These are phyloP conservation scores for Bombus ignitus DNA, from an alignment of 1,140 invertebrate species.

Conservation along the genomic window DNA sequence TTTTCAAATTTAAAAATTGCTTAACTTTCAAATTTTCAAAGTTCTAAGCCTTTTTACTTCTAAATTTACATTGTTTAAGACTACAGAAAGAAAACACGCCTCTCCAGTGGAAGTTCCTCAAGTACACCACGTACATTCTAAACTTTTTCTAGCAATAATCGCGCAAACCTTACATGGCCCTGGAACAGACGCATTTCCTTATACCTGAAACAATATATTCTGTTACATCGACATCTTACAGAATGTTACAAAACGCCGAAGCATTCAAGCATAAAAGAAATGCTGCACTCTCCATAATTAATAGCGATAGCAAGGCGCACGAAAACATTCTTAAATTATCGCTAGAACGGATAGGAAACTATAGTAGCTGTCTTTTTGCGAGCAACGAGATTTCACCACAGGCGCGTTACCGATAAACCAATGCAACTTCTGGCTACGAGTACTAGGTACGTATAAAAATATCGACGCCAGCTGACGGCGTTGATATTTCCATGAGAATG, in stretches of 20 bases:
- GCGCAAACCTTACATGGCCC: background rate
- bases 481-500: background rate
- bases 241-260: background rate
- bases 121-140: background rate
- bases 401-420: background rate
- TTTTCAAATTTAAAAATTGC: background rate
- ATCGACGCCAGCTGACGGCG: background rate
- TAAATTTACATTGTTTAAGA: background rate
- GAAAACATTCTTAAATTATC: background rate
- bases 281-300: background rate
- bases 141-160: background rate
- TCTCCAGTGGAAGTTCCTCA: background rate
- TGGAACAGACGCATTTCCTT: background rate
- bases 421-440: background rate
- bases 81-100: background rate
- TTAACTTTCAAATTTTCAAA: background rate
- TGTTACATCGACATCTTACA: background rate
- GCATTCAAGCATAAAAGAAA: background rate
- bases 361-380: background rate
- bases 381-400: slow-evolving; percentile 11
- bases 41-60: background rate
- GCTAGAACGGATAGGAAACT: background rate
- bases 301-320: background rate
- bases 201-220: background rate
- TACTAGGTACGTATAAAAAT: background rate